Percentiles rank a stretch among this genome's conserved stretches.
Conservation (phyloP, 2,797 vertebrate genomes). For the Myotis daubentonii region DNA sequence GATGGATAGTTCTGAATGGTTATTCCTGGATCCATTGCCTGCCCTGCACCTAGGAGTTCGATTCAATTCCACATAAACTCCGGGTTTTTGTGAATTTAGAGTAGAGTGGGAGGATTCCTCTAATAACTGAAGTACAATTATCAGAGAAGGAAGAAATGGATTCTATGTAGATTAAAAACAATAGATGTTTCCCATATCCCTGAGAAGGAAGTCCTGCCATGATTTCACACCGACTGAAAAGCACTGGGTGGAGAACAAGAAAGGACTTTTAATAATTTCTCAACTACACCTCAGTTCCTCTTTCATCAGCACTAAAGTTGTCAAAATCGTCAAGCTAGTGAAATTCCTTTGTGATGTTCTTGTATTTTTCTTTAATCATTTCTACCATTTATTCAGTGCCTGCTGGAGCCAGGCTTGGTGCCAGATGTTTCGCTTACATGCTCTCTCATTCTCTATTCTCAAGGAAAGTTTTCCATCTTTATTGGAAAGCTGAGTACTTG, state of each 20-base stretch:
- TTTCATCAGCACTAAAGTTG: conserved; percentile 16
- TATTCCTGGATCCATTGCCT: neutral
- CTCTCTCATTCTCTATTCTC: neutral
- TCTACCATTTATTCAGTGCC: neutral
- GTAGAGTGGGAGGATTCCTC: neutral
- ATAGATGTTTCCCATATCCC: neutral
- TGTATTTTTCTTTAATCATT: conserved; percentile 34
- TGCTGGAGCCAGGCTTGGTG: neutral
- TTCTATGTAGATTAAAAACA: neutral
- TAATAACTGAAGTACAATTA: neutral
- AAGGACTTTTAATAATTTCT: neutral
- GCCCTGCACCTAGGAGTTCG: neutral
- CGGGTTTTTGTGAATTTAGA: neutral
- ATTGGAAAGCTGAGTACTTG: neutral
- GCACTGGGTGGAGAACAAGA: neutral
- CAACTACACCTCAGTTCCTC: neutral
- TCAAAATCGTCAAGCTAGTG: conserved; percentile 38
- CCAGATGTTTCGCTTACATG: neutral
- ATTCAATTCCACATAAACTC: neutral
- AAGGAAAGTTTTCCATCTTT: neutral
- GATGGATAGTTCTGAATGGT: neutral
- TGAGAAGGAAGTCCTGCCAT: neutral
- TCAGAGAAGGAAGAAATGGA: neutral
- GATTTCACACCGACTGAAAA: neutral
- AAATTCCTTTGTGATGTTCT: neutral